Evolutionary conservation across 2,888 invertebrate species (phyloP), one percentile per base, ranked within the genome.

Genomic region (Drosophila maculinotata): DNA sequence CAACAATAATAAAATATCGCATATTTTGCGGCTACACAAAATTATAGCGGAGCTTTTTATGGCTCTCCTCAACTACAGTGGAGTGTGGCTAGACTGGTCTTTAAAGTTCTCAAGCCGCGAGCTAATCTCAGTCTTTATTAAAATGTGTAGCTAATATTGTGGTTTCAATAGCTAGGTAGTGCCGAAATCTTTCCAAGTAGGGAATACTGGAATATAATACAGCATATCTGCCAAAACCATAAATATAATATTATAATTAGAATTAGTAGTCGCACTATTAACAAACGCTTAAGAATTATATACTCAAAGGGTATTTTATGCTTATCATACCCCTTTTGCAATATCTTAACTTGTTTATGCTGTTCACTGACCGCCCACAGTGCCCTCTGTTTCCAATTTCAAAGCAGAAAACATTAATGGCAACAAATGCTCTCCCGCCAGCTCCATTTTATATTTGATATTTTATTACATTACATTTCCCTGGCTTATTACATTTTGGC

Each of bases 401-500:
- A 80, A 75, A 79, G 76, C 56, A 66, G 54, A 48, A 65, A 75
- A 79, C 79, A 80, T 83, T 75, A 79, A 83, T 80, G 76, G 79
- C 77, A 80, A 75, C 75, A 79, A 80, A 79, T 72, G 81, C 65
- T 64, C 57, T 60, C 75, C 67, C 69, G 60, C 67, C 70, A 73
- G 63, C 73, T 64, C 45, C 78, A 52, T 75, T 80, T 68, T 80
- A 67, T 82, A 81, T 85, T 84, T 84, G 85, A 85, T 84, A 85
- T 85, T 84, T 85, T 85, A 83, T 84, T 85, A 83, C 83, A 79
- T 84, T 79, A 83, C 85, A 85, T 83, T 84, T 85, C 83, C 81
- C 83, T 85, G 85, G 83, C 83, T 84, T 84, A 84, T 84, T 84
- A 84, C 83, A 84, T 84, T 84, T 84, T 84, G 85, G 83, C 83